Base-by-base conservation (phyloP, 2,888 invertebrate species). In the Ryuthela nishihirai region DNA sequence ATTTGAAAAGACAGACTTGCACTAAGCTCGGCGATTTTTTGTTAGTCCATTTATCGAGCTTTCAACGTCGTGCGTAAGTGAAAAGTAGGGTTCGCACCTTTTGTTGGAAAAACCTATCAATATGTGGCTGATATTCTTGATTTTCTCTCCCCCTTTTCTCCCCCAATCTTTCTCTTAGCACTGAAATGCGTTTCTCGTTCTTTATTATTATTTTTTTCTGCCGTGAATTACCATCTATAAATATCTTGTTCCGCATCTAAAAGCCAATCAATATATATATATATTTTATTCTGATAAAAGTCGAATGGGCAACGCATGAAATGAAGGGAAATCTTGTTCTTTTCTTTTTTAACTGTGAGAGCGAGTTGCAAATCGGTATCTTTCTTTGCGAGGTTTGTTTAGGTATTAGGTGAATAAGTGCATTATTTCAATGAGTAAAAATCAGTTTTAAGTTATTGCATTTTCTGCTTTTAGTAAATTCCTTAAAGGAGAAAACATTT, bases 281-380 rank as follows among this genome's bases (percentile, higher is more conserved):
- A 18, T 32, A 42, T 32, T 20, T 42, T 45, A 46, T 50, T 55
- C 40, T 29, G 32, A 20, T 18, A 40, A 50, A 52, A 47, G 46
- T 52, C 52, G 52, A 58, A 58, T 58, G 52, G 47, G 46, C 45
- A 58, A 46, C 38, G 29, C 52, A 50, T 52, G 40, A 49, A 56
- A 56, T 50, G 35, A 44, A 40, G 41, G 32, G 42, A 46, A 58
- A 41, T 42, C 50, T 58, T 58, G 56, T 58, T 46, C 50, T 52
- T 47, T 50, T n/a, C n/a, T n/a, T n/a, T n/a, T n/a, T n/a, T n/a
- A n/a, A n/a, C n/a, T n/a, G n/a, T n/a, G n/a, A n/a, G n/a, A 46
- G 42, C 46, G 50, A 58, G 50, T 58, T 58, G 56, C 46, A 58
- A 58, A 58, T 58, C 52, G 56, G 56, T 58, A 46, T 58, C 56